Evolutionary conservation across 2,113 vertebrate species (phyloP), one percentile per base, ranked within the genome.

Genomic region (Axis porcinus): DNA sequence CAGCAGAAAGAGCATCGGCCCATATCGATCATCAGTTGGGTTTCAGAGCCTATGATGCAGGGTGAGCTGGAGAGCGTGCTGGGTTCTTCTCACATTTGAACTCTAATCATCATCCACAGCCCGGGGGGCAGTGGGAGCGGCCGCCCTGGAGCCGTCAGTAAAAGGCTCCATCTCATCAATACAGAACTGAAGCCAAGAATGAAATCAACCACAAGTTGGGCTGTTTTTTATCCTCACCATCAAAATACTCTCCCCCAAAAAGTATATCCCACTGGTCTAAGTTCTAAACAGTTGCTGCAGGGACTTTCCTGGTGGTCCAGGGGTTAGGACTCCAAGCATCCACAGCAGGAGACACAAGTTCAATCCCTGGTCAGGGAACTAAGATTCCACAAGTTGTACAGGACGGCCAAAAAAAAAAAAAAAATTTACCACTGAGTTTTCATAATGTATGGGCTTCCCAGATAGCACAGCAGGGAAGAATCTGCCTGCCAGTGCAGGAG

Each of bases 101-200:
- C 0, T 1, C 57, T 23, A 13, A 54, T 14, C 33, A 43, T 47
- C 78, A 8, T 2, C 16, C 78, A 33, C 76, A 83, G n/a, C 16
- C 36, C 13, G 0, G 52, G 0, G 1, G 5, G 6, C 0, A 0
- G 7, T 4, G 14, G 62, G 27, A 30, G n/a, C 4, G 0, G 52
- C 62, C 11, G 6, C 15, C 28, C 78, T 2, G 4, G 54, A 36
- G 21, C 67, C 19, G 0, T 40, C 36, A 55, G 3, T 27, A 13
- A n/a, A 15, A 12, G 19, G 7, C 43, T 19, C 10, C 33, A 16
- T 23, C 17, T 14, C 50, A 8, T 58, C 47, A 12, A 13, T 10
- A 70, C 9, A 40, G 50, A 81, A 57, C 27, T 23, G n/a, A 86
- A 76, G 58, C 83, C n/a, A n/a, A n/a, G 54, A 78, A 62, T 64